phyloP scores from a whole-genome alignment of 2,113 vertebrate genomes.

The Isurus oxyrinchus region DNA sequence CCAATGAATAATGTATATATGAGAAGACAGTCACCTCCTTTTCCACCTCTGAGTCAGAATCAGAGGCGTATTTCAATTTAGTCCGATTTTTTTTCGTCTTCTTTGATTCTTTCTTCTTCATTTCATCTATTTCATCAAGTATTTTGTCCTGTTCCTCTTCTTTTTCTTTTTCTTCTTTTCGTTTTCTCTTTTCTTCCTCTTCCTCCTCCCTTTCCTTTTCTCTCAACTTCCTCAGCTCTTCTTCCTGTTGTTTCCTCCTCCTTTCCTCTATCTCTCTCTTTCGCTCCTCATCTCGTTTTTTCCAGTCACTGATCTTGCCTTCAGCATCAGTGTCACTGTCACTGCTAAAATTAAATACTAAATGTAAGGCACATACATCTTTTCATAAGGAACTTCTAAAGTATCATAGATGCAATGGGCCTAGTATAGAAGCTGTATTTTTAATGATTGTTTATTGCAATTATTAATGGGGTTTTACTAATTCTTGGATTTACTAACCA shows the following conservation, averaged over 20 bases:
- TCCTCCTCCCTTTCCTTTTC: conserved; percentile 86
- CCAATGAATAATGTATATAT: background rate
- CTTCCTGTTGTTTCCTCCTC: conserved; percentile 82
- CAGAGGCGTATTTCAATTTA: conserved; percentile 60
- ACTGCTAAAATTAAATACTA: conserved; percentile 40
- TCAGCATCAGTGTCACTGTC: conserved; percentile 78
- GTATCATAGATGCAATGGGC: background rate
- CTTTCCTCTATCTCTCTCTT: conserved; percentile 82
- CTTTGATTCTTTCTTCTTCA: conserved; percentile 66
- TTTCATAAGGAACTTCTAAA: background rate
- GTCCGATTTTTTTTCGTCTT: conserved; percentile 73
- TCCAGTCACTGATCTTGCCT: conserved; percentile 86
- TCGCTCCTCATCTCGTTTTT: conserved; percentile 82
- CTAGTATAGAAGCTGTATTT: background rate
- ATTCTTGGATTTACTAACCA: background rate
- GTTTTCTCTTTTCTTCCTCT: conserved; percentile 74
- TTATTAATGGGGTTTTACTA: background rate
- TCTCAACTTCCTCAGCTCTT: conserved; percentile 78
- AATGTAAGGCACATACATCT: background rate
- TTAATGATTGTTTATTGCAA: background rate
- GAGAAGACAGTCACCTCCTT: conserved; percentile 51
- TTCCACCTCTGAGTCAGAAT: conserved; percentile 75
- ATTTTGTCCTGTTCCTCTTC: conserved; percentile 50
- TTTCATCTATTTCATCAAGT: conserved; percentile 66
- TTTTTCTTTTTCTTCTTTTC: conserved; percentile 62